Base-by-base conservation (phyloP, 2,797 vertebrate genomes). In the Manis javanica region DNA sequence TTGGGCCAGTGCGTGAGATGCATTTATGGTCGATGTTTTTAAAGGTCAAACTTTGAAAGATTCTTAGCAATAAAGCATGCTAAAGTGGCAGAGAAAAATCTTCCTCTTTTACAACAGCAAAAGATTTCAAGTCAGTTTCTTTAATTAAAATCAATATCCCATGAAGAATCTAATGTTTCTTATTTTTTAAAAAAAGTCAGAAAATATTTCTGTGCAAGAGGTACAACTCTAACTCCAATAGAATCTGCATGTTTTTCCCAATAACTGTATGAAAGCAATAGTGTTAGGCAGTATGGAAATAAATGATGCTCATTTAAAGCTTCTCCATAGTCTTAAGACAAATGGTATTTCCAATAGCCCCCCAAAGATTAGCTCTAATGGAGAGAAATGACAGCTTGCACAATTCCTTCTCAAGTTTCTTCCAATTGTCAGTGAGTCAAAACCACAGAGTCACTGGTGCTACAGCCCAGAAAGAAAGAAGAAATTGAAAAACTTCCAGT, bases 241-340 rank as follows among this genome's bases (percentile, higher is more conserved):
- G 23, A 98, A 96, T 82, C 92, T 97, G 85, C 51, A 96, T 95
- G 72, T 59, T 95, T 91, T 97, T 94, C 90, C 95, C 82, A 98
- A 83, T 64, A 83, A 90, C 63, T 46, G 95, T 97, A 96, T 95
- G 90, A 96, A 97, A 97, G 96, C 84, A 83, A 64, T 31, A 74
- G 53, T 92, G 92, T 96, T 88, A 97, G 71, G 90, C 64, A 97
- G 93, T 82, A 90, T 69, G 69, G 87, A 97, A 98, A 98, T 95
- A 97, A 98, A 97, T 96, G 98, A 97, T 97, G 87, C 88, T 97
- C 94, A 97, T 97, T 98, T 98, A 93, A 97, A 97, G 92, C 86
- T 63, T 97, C 89, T 92, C 7, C 49, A 74, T 68, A 91, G 69
- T 96, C 96, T 94, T 77, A 11, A 26, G 91, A 87, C 96, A 98